Evolutionary conservation across 2,888 invertebrate genomes (phyloP), one percentile per base, ranked within the genome.

Genomic region (Tachina lurida): DNA sequence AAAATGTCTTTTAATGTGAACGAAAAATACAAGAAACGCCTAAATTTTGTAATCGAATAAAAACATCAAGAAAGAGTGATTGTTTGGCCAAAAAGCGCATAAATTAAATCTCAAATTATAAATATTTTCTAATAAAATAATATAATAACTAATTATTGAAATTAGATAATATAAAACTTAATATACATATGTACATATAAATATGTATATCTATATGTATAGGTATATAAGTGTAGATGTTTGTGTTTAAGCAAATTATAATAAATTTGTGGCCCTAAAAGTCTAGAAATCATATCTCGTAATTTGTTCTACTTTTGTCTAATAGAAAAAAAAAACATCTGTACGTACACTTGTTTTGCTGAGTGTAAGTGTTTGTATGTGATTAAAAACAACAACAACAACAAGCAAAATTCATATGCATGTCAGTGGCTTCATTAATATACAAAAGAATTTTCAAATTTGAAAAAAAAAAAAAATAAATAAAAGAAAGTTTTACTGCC

Each of bases 21-120:
- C 15, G 17, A 60, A 75, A 58, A 43, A 47, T 31, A 15, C 60
- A 43, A 84, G 75, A 84, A 84, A 80, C 81, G 73, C 85, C 85
- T 78, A 81, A 81, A 76, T 52, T n/a, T 52, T 77, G 52, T 52
- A 12, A 52, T 52, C 43, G 60, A 15, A 19, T 54, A 71, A 70
- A 41, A 41, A 52, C 47, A 45, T 19, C 13, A 47, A 31, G 45
- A 63, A 41, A 54, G n/a, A 43, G 41, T 13, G 13, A 74, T 45
- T 56, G 10, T 65, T n/a, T n/a, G 3, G 45, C 17, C 47, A 60
- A 31, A 41, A 22, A 47, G 73, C 56, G 54, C 73, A 58, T 49
- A 56, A 79, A 71, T 54, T 65, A 39, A 31, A 63, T 10, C 19
- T 15, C 17, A 65, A 45, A 31, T 31, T 31, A 31, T 31, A 31